A percentile compares a stretch with the other conserved stretches of the same genome.
Evolutionary conservation across 2,888 invertebrate species (phyloP).

Genomic region (Eretmocerus hayati): DNA sequence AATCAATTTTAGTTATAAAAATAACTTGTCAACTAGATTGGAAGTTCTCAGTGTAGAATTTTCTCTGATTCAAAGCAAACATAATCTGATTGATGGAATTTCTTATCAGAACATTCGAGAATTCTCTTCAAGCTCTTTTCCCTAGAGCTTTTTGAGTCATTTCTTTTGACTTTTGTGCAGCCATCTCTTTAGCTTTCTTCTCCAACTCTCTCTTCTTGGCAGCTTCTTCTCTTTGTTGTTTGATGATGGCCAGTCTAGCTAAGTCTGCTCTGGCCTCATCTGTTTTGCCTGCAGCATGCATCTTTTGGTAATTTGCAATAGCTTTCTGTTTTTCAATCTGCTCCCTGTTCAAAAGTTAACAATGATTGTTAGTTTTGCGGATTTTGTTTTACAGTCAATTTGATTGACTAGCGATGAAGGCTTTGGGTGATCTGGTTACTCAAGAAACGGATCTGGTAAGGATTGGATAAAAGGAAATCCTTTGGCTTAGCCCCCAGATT

Average conservation of each 20-base stretch:
- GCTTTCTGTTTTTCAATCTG: slow-evolving; percentile 88
- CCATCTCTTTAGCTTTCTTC: slow-evolving; percentile 60
- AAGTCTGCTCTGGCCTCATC: slow-evolving; percentile 93
- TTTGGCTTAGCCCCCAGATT: too few relatives aligned
- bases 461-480: too few relatives aligned
- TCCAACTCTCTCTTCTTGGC: slow-evolving; percentile 87
- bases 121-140: slow-evolving; percentile 42
- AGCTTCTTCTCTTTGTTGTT: slow-evolving; percentile 91
- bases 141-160: slow-evolving; percentile 58
- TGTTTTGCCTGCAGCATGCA: slow-evolving; percentile 92
- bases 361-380: too few relatives aligned
- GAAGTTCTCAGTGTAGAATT: too few relatives aligned
- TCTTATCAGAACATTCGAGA: background rate
- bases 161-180: slow-evolving; percentile 55
- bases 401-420: too few relatives aligned
- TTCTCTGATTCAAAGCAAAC: too few relatives aligned
- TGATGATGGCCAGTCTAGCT: slow-evolving; percentile 86
- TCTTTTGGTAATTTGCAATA: slow-evolving; percentile 81
- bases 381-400: too few relatives aligned
- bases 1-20: too few relatives aligned
- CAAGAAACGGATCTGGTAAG: too few relatives aligned
- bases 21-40: too few relatives aligned
- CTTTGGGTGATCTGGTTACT: too few relatives aligned
- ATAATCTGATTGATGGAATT: too few relatives aligned
- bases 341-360: slow-evolving; percentile 58